Percentiles rank a stretch among this genome's conserved stretches.
Conservation (phyloP, 2,888 invertebrate species). For the Acheta domesticus region DNA sequence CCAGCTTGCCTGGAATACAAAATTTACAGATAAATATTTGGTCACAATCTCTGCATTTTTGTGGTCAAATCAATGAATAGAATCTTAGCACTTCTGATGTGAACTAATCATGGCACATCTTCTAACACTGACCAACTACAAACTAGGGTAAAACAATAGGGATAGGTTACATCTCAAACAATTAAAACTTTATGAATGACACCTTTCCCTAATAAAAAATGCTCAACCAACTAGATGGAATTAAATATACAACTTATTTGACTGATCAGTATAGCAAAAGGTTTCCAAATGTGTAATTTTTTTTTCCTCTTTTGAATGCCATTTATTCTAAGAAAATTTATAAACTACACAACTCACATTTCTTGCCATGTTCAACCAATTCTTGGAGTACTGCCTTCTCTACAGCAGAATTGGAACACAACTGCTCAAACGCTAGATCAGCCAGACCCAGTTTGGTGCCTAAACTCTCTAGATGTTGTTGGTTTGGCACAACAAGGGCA, state of each 20-base stretch:
- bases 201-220: no score
- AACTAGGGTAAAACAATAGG: no score
- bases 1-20: conserved; percentile 69
- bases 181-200: no score
- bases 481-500: conserved; percentile 86
- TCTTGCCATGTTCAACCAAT: conserved; percentile 76
- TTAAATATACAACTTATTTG: background rate
- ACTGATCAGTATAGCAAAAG: background rate
- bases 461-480: conserved; percentile 64
- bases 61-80: no score
- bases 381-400: conserved; percentile 80
- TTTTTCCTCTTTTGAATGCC: background rate
- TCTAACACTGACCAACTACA: no score
- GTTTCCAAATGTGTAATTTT: background rate
- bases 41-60: no score
- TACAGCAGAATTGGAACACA: conserved; percentile 70
- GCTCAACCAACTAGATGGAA: no score
- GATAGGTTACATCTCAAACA: no score
- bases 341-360: conserved; percentile 59
- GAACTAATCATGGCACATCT: no score
- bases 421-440: conserved; percentile 61
- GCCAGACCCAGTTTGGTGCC: conserved; percentile 65
- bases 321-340: background rate
- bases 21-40: background rate
- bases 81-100: no score